These are phyloP conservation scores for Lerista edwardsae DNA, from an alignment of 2,797 vertebrate genomes.

Conservation along the genomic window DNA sequence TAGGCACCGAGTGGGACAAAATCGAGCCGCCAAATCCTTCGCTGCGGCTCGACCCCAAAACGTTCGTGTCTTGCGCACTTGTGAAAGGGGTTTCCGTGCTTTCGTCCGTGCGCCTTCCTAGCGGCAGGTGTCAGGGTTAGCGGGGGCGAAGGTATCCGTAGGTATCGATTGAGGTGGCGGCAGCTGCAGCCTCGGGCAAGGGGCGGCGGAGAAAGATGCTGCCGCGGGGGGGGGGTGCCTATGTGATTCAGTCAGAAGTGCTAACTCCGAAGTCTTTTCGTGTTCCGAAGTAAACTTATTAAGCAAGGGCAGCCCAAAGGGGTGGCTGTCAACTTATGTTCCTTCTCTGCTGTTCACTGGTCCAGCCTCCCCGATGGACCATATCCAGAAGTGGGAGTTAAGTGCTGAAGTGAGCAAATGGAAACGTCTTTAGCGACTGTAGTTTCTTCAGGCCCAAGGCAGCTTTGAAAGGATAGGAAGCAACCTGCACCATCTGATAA, in stretches of 20 bases:
- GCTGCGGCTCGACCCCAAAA: neutral
- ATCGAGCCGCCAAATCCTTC: neutral
- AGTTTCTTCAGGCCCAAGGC: neutral
- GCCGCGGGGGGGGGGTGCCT: too few relatives aligned
- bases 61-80: neutral
- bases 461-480: neutral
- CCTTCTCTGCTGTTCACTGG: neutral
- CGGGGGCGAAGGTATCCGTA: neutral
- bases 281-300: neutral
- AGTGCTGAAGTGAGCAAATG: too few relatives aligned
- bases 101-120: neutral
- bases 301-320: neutral
- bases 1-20: neutral
- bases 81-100: neutral
- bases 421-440: too few relatives aligned
- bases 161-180: neutral
- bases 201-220: too few relatives aligned
- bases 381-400: neutral
- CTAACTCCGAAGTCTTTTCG: neutral
- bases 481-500: neutral
- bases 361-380: neutral
- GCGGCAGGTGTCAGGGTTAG: neutral
- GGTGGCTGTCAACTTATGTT: neutral
- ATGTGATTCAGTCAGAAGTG: too few relatives aligned
- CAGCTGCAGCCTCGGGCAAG: neutral